Percentiles rank a stretch among this genome's conserved stretches.
These are phyloP conservation scores for Teleogryllus oceanicus DNA, from an alignment of 2,888 invertebrate species.

Conservation along the genomic window DNA sequence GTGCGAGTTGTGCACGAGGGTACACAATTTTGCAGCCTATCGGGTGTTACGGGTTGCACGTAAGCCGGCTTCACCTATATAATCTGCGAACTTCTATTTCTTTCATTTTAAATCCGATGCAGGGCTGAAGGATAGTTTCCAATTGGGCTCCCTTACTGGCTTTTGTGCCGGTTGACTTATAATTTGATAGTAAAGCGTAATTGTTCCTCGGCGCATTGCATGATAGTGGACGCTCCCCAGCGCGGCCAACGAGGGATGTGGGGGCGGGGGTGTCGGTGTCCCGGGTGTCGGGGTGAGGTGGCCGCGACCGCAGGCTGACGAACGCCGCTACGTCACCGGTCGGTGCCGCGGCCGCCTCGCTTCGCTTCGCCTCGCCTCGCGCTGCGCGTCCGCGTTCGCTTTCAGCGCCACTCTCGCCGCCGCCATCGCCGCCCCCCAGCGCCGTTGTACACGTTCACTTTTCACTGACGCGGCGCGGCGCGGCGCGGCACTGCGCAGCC, in stretches of 20 bases:
- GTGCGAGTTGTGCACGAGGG: too few relatives aligned
- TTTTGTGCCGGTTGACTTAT: too few relatives aligned
- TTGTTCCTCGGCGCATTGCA: too few relatives aligned
- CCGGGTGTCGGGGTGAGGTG: neutral
- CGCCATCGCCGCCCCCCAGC: neutral
- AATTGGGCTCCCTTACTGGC: too few relatives aligned
- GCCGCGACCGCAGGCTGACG: neutral
- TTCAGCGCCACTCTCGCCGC: neutral
- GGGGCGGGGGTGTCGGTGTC: neutral
- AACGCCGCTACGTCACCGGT: neutral
- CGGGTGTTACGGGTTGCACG: too few relatives aligned
- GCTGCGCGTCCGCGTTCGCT: neutral
- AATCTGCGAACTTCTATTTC: too few relatives aligned
- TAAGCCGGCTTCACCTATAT: too few relatives aligned
- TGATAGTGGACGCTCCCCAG: neutral
- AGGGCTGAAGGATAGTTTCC: too few relatives aligned
- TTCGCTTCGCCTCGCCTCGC: neutral
- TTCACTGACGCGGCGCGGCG: constrained; percentile 5
- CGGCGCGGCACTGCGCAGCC: constrained; percentile 18
- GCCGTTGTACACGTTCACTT: neutral
- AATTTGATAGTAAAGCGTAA: too few relatives aligned
- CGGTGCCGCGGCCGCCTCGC: neutral
- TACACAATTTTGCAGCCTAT: too few relatives aligned
- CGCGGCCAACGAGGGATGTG: neutral
- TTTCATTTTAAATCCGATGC: too few relatives aligned